Conservation (phyloP, 2,888 invertebrate species). For the Drosophila ustulata region DNA sequence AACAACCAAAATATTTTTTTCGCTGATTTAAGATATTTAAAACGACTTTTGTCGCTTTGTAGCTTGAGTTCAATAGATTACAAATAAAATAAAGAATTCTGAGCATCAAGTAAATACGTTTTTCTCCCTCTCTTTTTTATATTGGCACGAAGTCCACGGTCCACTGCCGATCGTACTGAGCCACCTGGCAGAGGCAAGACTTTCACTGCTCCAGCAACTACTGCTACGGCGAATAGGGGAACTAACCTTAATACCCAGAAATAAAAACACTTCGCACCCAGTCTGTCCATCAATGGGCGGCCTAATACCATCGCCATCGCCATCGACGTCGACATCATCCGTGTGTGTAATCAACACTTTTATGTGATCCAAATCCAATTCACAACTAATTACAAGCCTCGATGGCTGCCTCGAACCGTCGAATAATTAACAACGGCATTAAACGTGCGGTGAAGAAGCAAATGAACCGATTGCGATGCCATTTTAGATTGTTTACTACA, state of each 20-base stretch:
- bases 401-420: constrained; percentile 37
- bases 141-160: constrained; percentile 17
- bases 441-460: constrained; percentile 60
- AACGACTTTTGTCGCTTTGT: too few species aligned
- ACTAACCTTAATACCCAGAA: constrained; percentile 64
- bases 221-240: constrained; percentile 6
- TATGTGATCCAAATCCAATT: constrained; percentile 77
- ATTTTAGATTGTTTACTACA: constrained; percentile 59
- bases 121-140: constrained; percentile 12
- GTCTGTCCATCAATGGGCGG: constrained; percentile 27
- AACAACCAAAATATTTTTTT: too few species aligned
- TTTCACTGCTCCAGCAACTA: constrained; percentile 48
- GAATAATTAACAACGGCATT: constrained; percentile 64
- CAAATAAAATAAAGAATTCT: not conserved
- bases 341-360: constrained; percentile 74
- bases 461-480: constrained; percentile 56
- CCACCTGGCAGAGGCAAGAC: constrained; percentile 40
- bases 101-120: constrained; percentile 18
- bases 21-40: too few species aligned
- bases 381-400: constrained; percentile 77
- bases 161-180: constrained; percentile 34
- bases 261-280: constrained; percentile 65
- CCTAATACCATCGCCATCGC: constrained; percentile 9
- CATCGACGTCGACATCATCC: constrained; percentile 26
- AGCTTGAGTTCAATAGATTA: too few species aligned